Evolutionary conservation across 1,140 invertebrate genomes (phyloP).

Genomic region (Cylas formicarius): DNA sequence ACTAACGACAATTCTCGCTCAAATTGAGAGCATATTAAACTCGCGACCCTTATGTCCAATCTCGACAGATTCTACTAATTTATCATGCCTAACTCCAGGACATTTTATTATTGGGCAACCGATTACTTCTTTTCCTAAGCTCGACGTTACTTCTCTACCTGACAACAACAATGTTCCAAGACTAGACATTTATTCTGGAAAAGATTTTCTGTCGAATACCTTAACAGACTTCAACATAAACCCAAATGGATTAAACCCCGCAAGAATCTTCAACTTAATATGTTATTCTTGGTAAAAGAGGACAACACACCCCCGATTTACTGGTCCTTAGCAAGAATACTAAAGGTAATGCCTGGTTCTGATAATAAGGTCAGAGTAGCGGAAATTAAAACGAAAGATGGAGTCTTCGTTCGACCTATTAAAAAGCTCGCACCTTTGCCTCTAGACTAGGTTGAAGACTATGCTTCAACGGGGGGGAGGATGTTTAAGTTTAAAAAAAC

Average conservation of each 20-base stretch:
- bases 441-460: no score
- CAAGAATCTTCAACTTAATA: no score
- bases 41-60: conserved; percentile 12
- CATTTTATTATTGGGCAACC: conserved; percentile 37
- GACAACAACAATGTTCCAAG: no score
- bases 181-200: no score
- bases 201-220: no score
- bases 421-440: no score
- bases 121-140: conserved; percentile 27
- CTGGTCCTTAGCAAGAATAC: conserved; percentile 5
- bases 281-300: conserved; percentile 5
- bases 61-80: conserved; percentile 23
- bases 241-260: no score
- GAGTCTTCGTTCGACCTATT: conserved; percentile 4
- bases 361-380: conserved; percentile 6
- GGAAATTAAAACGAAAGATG: conserved; percentile 5
- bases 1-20: conserved; percentile 3
- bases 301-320: conserved; percentile 5
- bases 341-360: conserved; percentile 3
- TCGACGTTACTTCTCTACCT: conserved; percentile 1
- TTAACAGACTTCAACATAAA: no score
- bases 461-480: no score
- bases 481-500: no score
- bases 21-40: conserved; percentile 2
- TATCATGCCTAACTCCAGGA: conserved; percentile 29